Base-by-base conservation (phyloP, 1,140 invertebrate species). In the Paramacrobiotus metropolitanus region DNA sequence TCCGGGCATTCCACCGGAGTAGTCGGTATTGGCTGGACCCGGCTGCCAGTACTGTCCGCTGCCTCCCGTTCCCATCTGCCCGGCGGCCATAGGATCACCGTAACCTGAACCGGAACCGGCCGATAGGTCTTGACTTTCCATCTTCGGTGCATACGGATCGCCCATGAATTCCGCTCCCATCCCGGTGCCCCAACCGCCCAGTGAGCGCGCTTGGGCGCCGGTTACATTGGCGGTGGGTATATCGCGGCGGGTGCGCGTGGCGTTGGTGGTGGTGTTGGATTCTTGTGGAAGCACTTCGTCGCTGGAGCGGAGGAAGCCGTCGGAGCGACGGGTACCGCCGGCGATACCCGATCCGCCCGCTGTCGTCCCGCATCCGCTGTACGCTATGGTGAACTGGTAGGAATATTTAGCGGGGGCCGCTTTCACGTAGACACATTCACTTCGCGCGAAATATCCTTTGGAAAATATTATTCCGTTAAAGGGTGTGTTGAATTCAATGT, bases 391-490 rank as follows among this genome's bases (percentile, higher is more conserved):
- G 24, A 55, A 55, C 48, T 55, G 9, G 48, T 55, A 55, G 48
- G 9, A 18, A 24, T 55, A 55, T 24, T 55, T 55, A 24, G 48
- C 9, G 4, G 48, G 48, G 24, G 4, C 24, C 9, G 48, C 48
- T 24, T 55, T 55, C 9, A 55, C 48, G 48, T 55, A 55, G 48
- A 55, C 48, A 28, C 48, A 55, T 24, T 55, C 48, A 24, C 24
- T 55, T 4, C 48, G 48, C 9, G 48, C 48, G 24, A 55, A 84
- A 68, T 86, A 83, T 65, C 85, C 84, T 77, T 93, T 92, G 4
- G 87, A 90, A 60, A 86, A 90, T 2, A 92, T 86, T 65, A 90
- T 85, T n/a, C 87, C 87, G 64, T 81, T 76, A 65, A 82, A 84
- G 1, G 78, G 71, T 44, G 77, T 74, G 2, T 77, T 72, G 67